These are phyloP conservation scores for Nomada hirtipes DNA, from an alignment of 2,888 invertebrate genomes.

Conservation along the genomic window DNA sequence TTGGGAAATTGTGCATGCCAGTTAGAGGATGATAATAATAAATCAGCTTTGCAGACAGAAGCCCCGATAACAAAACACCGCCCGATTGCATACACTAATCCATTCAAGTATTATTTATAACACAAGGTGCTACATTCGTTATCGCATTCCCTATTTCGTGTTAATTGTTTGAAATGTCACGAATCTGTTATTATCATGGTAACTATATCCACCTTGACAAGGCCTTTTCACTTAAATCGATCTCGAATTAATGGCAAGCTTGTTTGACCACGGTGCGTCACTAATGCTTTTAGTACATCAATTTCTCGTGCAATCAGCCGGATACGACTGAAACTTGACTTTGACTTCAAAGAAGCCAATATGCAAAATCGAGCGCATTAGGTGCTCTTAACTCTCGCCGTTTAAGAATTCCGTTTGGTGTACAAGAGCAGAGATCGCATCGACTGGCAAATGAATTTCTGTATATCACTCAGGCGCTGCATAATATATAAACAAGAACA, in stretches of 20 bases:
- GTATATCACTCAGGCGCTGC: not conserved
- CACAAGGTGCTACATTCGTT: not conserved
- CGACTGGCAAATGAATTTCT: slow-evolving; percentile 14
- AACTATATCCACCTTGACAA: not conserved
- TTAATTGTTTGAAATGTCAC: not conserved
- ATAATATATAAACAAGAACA: not conserved
- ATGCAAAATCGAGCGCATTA: slow-evolving; percentile 37
- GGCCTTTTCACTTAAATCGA: not conserved
- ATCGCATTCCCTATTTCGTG: not conserved
- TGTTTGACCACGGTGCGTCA: slow-evolving; percentile 15
- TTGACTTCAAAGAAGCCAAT: slow-evolving; percentile 32
- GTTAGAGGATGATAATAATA: not conserved
- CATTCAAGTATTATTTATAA: not conserved
- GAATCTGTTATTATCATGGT: not conserved
- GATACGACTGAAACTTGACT: slow-evolving; percentile 16
- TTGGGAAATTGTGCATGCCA: not conserved
- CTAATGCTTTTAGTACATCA: slow-evolving; percentile 4
- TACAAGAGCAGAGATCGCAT: slow-evolving; percentile 1
- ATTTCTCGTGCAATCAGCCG: slow-evolving; percentile 12
- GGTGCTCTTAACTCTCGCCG: not conserved
- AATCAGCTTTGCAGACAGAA: not conserved
- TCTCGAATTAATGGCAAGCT: not conserved
- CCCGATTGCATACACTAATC: not conserved
- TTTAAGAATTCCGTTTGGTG: slow-evolving; percentile 44
- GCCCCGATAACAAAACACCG: not conserved